Base-by-base conservation (phyloP, 2,888 invertebrate genomes). In the Ashinkailepas kermadecensis region DNA sequence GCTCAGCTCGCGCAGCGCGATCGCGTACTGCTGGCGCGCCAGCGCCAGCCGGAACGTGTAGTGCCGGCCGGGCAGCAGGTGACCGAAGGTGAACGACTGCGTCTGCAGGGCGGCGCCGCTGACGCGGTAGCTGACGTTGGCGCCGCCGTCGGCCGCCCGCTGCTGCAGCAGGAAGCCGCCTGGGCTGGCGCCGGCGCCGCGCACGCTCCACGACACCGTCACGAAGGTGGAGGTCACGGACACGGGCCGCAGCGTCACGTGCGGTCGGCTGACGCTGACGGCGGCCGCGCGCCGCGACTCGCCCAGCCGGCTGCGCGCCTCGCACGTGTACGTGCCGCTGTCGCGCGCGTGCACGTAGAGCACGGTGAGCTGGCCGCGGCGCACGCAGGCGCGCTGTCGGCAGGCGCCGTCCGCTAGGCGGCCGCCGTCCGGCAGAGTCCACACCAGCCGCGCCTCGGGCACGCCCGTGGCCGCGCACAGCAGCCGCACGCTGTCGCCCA, bases 221-320 rank as follows among this genome's bases (percentile, higher is more conserved):
- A 79, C 79, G 25, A 79, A 79, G 7, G 58, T 79, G 58, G 79
- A 79, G 15, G 79, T 59, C 25, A 79, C 79, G 21, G 79, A 79
- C 23, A 79, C 79, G 58, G 79, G n/a, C 23, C 11, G 7, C 57
- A 79, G 79, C 58, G 23, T 8, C 57, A 79, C 58, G 79, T 12
- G 11, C 13, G 79, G 79, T 13, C 15, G 58, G 9, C 57, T n/a
- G 23, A 79, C 79, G 58, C 9, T 12, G 58, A 79, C 13, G 23
- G 13, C n/a, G 7, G 25, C 58, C 13, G 79, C 15, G 57, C 58
- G 57, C 13, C 58, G 13, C 6, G 57, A 58, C 23, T 23, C 7
- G 13, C 79, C 79, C n/a, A 79, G 57, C 23, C 0, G 15, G 23
- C 21, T 79, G 58, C 6, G 7, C 23, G 58, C 79, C 23, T 58